A percentile compares a stretch with the other conserved stretches of the same genome.
phyloP scores from a whole-genome alignment of 2,113 vertebrate species.

The Myotis yumanensis region DNA sequence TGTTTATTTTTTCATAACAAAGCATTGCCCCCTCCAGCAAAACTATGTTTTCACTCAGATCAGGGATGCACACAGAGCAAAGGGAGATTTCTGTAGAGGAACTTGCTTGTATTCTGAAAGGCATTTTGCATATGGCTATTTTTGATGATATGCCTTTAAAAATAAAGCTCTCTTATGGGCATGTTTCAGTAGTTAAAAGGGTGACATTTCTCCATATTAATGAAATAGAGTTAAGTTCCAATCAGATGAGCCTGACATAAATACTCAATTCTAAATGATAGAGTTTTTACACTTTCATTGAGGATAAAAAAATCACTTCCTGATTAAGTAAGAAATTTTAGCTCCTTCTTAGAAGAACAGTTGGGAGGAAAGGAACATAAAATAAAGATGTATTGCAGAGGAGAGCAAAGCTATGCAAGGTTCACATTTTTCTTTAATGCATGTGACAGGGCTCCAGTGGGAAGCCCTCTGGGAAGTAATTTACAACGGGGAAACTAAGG shows the following conservation, averaged over 20 bases:
- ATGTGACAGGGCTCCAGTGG: conserved; percentile 30
- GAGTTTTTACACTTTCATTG: conserved; percentile 79
- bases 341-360: conserved; percentile 60
- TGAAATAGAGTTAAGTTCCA: conserved; percentile 79
- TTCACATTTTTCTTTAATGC: conserved; percentile 66
- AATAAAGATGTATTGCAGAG: conserved; percentile 60
- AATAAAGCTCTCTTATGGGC: conserved; percentile 77
- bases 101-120: conserved; percentile 53
- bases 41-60: conserved; percentile 13
- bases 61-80: conserved; percentile 34
- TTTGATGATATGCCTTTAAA: conserved; percentile 72
- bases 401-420: conserved; percentile 31
- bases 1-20: not conserved
- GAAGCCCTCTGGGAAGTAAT: conserved; percentile 53
- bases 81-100: conserved; percentile 45
- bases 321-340: conserved; percentile 67
- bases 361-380: conserved; percentile 52
- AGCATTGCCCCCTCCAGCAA: not conserved
- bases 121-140: conserved; percentile 66
- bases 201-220: conserved; percentile 79
- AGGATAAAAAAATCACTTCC: conserved; percentile 76
- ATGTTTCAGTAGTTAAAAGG: conserved; percentile 79
- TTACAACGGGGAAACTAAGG: conserved; percentile 46
- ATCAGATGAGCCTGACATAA: conserved; percentile 72
- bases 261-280: conserved; percentile 78